phyloP scores from a whole-genome alignment of 2,113 vertebrate species.

The Labeo rohita region DNA sequence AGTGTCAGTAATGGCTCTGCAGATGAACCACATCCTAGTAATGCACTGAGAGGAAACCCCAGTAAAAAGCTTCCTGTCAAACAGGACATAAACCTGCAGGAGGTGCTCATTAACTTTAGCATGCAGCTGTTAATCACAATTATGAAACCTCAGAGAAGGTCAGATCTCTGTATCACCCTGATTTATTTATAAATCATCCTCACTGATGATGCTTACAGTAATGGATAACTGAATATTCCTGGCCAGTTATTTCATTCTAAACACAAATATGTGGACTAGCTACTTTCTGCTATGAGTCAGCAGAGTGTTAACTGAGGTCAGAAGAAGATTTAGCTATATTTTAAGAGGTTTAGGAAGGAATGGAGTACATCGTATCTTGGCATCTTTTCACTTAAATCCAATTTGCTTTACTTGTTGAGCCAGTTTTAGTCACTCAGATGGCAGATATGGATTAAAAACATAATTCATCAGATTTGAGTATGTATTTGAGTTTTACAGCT shows the following conservation, averaged over 20 bases:
- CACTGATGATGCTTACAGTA: neutral
- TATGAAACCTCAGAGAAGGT: constrained; percentile 57
- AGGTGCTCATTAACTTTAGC: constrained; percentile 34
- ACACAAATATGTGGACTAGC: neutral
- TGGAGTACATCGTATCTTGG: neutral
- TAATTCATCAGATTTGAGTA: constrained; percentile 23
- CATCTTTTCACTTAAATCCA: neutral
- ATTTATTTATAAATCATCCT: constrained; percentile 21
- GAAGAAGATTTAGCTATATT: neutral
- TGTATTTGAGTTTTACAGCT: constrained; percentile 17
- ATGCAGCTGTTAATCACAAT: constrained; percentile 56
- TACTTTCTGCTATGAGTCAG: too few relatives aligned
- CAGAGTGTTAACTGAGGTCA: neutral
- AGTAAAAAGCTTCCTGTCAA: constrained; percentile 23
- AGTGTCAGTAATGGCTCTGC: constrained; percentile 22
- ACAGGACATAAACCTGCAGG: constrained; percentile 58
- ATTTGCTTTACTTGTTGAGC: constrained; percentile 5
- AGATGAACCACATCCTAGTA: constrained; percentile 4
- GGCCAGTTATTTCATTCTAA: neutral
- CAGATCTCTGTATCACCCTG: constrained; percentile 31
- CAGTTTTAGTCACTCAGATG: constrained; percentile 9
- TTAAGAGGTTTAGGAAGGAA: neutral
- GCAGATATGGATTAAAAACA: neutral
- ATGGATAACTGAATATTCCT: neutral
- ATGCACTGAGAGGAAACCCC: constrained; percentile 6